Evolutionary conservation across 2,888 invertebrate species (phyloP).

Genomic region (Tineola bisselliella): DNA sequence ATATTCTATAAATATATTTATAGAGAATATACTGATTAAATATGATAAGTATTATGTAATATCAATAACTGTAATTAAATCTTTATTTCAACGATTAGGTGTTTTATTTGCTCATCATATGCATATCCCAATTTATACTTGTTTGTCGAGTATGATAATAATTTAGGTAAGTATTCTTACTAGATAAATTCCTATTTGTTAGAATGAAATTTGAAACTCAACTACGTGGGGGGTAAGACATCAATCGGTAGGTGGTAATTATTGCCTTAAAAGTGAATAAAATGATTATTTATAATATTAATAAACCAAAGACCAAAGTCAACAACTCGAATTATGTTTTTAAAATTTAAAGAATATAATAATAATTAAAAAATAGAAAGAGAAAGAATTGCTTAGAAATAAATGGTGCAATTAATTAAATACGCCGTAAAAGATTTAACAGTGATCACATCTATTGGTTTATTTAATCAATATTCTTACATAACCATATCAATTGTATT

Average conservation of each 20-base stretch:
- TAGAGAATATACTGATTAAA: slow-evolving; percentile 64
- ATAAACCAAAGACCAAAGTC: too few relatives aligned
- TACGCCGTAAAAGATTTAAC: not conserved
- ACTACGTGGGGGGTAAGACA: not conserved
- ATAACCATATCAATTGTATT: slow-evolving; percentile 47
- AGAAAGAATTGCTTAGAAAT: too few relatives aligned
- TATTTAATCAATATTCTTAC: slow-evolving; percentile 55
- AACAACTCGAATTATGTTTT: too few relatives aligned
- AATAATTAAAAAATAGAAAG: too few relatives aligned
- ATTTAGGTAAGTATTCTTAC: not conserved
- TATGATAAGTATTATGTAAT: slow-evolving; percentile 64
- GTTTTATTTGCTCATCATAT: slow-evolving; percentile 34
- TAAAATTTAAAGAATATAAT: too few relatives aligned
- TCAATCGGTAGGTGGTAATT: not conserved
- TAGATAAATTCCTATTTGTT: not conserved
- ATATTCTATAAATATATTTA: slow-evolving; percentile 66
- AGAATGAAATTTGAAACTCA: not conserved
- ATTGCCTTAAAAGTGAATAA: not conserved
- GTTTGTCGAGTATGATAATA: too few relatives aligned
- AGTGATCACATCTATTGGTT: not conserved
- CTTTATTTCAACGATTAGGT: slow-evolving; percentile 54
- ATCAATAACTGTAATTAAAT: slow-evolving; percentile 64
- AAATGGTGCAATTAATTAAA: not conserved
- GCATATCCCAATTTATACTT: not conserved
- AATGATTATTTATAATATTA: too few relatives aligned